Conservation (phyloP, 1,140 invertebrate species). For the Rhagoletis zephyria region DNA sequence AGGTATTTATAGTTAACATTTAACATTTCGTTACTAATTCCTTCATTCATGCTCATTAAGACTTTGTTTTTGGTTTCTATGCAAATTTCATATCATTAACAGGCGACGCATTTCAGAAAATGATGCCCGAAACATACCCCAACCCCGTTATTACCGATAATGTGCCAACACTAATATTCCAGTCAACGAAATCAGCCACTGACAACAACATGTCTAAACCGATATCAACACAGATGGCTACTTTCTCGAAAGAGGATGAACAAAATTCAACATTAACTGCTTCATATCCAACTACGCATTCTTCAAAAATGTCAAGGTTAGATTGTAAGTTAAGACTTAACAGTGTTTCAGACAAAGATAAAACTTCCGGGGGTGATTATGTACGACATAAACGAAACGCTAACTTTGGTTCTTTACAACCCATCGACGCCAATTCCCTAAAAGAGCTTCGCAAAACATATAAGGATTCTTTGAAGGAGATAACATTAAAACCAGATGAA, state of each 20-base stretch:
- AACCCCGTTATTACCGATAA: conserved; percentile 54
- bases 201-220: neutral
- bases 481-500: conserved; percentile 68
- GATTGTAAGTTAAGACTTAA: conserved; percentile 49
- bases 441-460: conserved; percentile 66
- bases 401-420: conserved; percentile 65
- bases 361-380: neutral
- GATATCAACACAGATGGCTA: neutral
- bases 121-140: conserved; percentile 53
- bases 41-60: conserved; percentile 55
- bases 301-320: conserved; percentile 67
- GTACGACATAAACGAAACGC: conserved; percentile 59
- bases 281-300: neutral
- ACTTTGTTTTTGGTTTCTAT: conserved; percentile 54
- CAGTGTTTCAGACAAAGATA: neutral
- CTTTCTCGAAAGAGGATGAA: neutral
- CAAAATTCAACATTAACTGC: conserved; percentile 25
- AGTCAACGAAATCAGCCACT: neutral
- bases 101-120: conserved; percentile 73
- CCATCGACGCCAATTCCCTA: conserved; percentile 66
- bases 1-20: conserved; percentile 53
- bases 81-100: conserved; percentile 65
- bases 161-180: conserved; percentile 30
- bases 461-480: conserved; percentile 67
- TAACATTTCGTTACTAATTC: conserved; percentile 55